phyloP scores from a whole-genome alignment of 2,113 vertebrate genomes.

The Galeopterus variegatus region DNA sequence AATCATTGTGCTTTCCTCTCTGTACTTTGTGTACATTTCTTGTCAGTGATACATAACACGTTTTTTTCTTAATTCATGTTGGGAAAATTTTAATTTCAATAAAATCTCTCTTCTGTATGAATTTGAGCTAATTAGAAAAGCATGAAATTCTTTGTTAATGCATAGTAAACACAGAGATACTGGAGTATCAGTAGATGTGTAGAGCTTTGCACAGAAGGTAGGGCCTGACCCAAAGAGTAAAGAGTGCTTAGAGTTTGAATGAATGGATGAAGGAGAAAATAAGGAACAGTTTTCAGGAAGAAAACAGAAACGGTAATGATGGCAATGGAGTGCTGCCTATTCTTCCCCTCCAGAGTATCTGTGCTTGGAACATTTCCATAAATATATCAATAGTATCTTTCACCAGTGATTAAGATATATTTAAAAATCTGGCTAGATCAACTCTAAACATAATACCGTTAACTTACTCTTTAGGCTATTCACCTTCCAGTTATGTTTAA shows the following conservation, averaged over 20 bases:
- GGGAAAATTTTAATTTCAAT: conserved; percentile 10
- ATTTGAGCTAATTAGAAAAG: not conserved
- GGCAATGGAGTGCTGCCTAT: not conserved
- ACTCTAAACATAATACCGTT: not conserved
- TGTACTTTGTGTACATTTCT: not conserved
- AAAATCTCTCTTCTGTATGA: not conserved
- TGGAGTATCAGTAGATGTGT: not conserved
- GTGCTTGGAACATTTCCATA: not conserved
- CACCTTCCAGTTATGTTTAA: not conserved
- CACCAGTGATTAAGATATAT: not conserved
- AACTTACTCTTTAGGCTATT: not conserved
- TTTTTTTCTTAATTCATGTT: not conserved
- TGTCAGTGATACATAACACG: not conserved
- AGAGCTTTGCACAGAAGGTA: not conserved
- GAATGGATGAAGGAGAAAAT: not conserved
- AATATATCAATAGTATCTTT: not conserved
- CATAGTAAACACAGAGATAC: not conserved
- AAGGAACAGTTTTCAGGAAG: not conserved
- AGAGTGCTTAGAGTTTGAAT: not conserved
- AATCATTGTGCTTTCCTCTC: not conserved
- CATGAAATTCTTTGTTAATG: not conserved
- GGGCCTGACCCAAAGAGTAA: not conserved
- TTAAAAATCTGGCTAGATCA: not conserved
- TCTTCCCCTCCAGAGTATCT: not conserved
- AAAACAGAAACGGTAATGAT: not conserved